Evolutionary conservation across 2,888 invertebrate species (phyloP), one percentile per base, ranked within the genome.

Genomic region (Mayetiola destructor): DNA sequence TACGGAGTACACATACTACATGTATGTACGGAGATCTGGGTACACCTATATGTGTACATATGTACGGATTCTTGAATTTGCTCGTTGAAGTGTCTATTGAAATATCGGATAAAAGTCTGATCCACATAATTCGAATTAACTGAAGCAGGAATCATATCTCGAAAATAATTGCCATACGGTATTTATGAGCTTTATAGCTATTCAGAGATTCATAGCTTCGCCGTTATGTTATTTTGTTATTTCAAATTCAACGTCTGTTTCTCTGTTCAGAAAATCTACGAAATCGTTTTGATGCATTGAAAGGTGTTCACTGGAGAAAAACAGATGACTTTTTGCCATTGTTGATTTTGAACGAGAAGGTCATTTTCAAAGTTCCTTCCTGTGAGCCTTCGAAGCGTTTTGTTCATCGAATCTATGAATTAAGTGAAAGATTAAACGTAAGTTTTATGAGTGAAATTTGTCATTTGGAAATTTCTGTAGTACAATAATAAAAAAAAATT

Each of bases 391-490:
- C 14, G 27, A 27, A n/a, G n/a, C n/a, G n/a, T n/a, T n/a, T n/a
- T n/a, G n/a, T n/a, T n/a, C n/a, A 48, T n/a, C 48, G 48, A 14
- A 27, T 48, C 27, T 48, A 48, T 27, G n/a, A 27, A n/a, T 48
- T 48, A 9, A 48, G 16, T 27, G 48, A 48, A 27, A 4, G 3
- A 3, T 48, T 27, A 27, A 27, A n/a, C 27, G 48, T 48, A 48
- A n/a, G 48, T 12, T 12, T 9, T 32, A 9, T 32, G 6, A 8
- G 12, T 32, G 12, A 32, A 3, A 39, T 18, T 16, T 36, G 5
- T 9, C 14, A 8, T 36, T 36, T 36, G 12, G 8, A 4, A 3
- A n/a, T 36, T 5, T 36, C 4, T 36, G 12, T 36, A n/a, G 3
- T 12, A 12, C 14, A 8, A n/a, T 36, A n/a, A 12, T n/a, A 9